Conservation (phyloP, 2,113 vertebrate genomes). For the Ptychochromis oligacanthus region DNA sequence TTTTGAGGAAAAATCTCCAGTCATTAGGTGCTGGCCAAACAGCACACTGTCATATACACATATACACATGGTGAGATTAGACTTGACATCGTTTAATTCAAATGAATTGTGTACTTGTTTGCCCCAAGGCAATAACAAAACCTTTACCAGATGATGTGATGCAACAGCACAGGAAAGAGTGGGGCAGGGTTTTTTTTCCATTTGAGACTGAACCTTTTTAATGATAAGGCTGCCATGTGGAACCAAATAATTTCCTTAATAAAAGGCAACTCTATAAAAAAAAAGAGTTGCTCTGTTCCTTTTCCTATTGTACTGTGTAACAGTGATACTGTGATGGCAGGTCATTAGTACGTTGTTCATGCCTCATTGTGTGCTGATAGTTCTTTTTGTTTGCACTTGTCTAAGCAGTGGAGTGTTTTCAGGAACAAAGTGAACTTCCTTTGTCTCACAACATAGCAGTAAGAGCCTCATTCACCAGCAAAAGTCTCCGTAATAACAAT, state of each 20-base stretch:
- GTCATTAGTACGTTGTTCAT: constrained; percentile 45
- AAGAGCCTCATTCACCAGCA: constrained; percentile 17
- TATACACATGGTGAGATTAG: neutral
- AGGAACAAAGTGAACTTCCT: neutral
- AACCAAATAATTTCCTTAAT: constrained; percentile 6
- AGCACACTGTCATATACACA: neutral
- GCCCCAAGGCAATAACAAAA: neutral
- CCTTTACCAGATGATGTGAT: neutral
- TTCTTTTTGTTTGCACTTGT: constrained; percentile 46
- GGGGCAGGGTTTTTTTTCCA: neutral
- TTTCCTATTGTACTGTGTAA: constrained; percentile 10
- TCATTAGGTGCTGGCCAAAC: neutral
- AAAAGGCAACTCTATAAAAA: constrained; percentile 6
- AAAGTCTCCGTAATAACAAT: neutral
- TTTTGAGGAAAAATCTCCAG: neutral
- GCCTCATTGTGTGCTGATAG: constrained; percentile 24
- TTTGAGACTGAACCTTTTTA: constrained; percentile 18
- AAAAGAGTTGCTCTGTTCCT: constrained; percentile 6
- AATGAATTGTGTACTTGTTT: neutral
- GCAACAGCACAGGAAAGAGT: constrained; percentile 19
- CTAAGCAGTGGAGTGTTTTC: constrained; percentile 24
- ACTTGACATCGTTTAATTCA: neutral
- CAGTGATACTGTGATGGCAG: constrained; percentile 35
- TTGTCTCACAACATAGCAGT: neutral
- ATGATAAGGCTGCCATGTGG: constrained; percentile 18